phyloP scores from a whole-genome alignment of 2,797 vertebrate genomes.

The Lacerta agilis region DNA sequence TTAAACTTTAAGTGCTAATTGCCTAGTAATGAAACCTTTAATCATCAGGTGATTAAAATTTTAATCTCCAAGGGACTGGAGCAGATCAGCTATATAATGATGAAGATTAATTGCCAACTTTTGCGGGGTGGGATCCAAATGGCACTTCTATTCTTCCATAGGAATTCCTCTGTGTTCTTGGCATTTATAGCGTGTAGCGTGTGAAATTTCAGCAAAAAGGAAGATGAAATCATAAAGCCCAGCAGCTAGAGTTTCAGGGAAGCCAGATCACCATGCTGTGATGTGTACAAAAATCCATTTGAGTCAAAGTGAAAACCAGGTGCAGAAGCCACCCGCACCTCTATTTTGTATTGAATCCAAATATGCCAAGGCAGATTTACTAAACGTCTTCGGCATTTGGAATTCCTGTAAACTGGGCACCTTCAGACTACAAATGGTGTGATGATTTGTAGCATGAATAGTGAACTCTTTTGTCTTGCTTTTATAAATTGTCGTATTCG shows the following conservation, averaged over 20 bases:
- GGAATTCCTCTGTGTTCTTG: conserved; percentile 50
- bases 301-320: too few species aligned
- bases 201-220: conserved; percentile 22
- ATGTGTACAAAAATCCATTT: neutral
- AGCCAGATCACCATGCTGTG: neutral
- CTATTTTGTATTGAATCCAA: neutral
- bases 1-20: conserved; percentile 70
- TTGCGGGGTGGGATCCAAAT: neutral
- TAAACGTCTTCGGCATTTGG: neutral
- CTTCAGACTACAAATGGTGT: neutral
- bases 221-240: neutral
- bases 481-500: neutral
- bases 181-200: conserved; percentile 13
- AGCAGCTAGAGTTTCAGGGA: neutral
- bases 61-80: conserved; percentile 65
- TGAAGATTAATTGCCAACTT: conserved; percentile 68
- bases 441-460: neutral
- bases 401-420: neutral
- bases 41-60: conserved; percentile 75
- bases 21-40: conserved; percentile 72
- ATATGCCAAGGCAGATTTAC: neutral
- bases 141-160: conserved; percentile 33
- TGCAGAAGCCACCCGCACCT: neutral
- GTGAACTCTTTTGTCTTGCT: neutral
- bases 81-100: conserved; percentile 60